Percentiles rank a stretch among this genome's conserved stretches.
Conservation (phyloP, 2,797 vertebrate genomes). For the Gallirallus australis region DNA sequence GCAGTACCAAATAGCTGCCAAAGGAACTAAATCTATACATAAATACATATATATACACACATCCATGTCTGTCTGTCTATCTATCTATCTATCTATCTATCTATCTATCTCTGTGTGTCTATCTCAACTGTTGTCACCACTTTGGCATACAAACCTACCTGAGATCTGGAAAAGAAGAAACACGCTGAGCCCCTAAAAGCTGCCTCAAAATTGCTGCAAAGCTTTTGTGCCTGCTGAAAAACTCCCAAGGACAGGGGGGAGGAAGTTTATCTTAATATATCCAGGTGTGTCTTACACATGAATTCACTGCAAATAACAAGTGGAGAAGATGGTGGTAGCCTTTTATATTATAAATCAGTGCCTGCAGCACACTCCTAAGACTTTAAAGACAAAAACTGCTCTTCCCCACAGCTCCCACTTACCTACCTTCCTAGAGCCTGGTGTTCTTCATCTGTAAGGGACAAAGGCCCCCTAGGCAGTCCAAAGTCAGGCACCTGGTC, state of each 20-base stretch:
- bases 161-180: neutral
- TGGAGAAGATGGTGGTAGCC: neutral
- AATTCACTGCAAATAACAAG: neutral
- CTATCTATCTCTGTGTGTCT: accelerated
- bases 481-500: neutral
- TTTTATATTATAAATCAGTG: neutral
- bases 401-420: neutral
- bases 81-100: accelerated
- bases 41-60: no score
- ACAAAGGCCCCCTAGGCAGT: neutral
- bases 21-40: neutral
- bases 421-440: neutral
- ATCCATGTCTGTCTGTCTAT: neutral
- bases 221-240: neutral
- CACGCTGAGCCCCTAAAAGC: neutral
- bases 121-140: neutral
- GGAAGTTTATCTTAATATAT: neutral
- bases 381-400: neutral
- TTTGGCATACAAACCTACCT: neutral
- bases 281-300: neutral
- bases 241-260: neutral
- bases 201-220: neutral
- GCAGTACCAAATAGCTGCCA: neutral
- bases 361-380: neutral
- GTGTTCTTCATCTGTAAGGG: neutral